phyloP scores from a whole-genome alignment of 1,140 invertebrate species.

The Drosophila bocki region DNA sequence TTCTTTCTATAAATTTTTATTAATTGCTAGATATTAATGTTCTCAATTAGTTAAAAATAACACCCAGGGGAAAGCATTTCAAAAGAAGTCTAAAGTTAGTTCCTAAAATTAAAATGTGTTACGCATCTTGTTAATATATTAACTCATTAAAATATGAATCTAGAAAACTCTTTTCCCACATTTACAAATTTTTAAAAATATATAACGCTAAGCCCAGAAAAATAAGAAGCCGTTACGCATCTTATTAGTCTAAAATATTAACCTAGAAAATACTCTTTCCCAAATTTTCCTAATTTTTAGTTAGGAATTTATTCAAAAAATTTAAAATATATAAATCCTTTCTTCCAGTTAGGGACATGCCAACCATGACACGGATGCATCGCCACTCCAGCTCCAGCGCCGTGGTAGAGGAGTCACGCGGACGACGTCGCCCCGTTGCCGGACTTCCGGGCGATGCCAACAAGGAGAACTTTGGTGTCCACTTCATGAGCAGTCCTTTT shows the following conservation, averaged over 20 bases:
- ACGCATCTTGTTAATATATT: background rate
- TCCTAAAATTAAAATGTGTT: background rate
- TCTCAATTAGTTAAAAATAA: background rate
- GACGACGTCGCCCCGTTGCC: slow-evolving; percentile 30
- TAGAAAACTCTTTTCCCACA: too few relatives aligned
- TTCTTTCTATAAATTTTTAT: background rate
- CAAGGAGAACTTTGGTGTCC: slow-evolving; percentile 80
- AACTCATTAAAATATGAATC: background rate
- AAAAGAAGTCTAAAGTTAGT: background rate
- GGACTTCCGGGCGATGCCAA: slow-evolving; percentile 56
- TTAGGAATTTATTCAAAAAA: background rate
- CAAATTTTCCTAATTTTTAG: background rate
- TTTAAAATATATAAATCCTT: background rate
- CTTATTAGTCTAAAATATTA: background rate
- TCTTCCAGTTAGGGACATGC: slow-evolving; percentile 61
- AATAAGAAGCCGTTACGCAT: background rate
- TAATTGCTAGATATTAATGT: slow-evolving; percentile 1
- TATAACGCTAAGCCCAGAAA: too few relatives aligned
- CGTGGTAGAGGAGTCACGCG: slow-evolving; percentile 63
- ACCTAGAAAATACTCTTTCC: background rate
- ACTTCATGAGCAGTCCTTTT: slow-evolving; percentile 79
- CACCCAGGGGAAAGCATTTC: background rate
- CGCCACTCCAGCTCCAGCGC: slow-evolving; percentile 75
- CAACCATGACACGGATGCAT: slow-evolving; percentile 80
- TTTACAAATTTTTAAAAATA: too few relatives aligned